These are phyloP conservation scores for Ichneumoninae sp. DNA, from an alignment of 2,888 invertebrate genomes.

Conservation along the genomic window DNA sequence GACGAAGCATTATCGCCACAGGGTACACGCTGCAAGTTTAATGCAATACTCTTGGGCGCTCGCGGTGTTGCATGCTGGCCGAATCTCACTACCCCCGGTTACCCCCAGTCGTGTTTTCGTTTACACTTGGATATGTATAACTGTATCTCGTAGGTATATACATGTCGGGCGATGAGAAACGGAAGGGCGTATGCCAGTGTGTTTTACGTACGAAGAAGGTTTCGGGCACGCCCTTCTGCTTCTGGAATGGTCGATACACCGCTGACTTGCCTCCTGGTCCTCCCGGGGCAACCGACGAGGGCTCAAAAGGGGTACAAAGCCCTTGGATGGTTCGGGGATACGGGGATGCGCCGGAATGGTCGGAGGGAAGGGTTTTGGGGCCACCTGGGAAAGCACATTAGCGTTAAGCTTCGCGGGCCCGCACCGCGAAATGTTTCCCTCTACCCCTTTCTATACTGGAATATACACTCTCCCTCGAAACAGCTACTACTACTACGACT, in stretches of 20 bases:
- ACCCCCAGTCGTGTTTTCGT: conserved; percentile 50
- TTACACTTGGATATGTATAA: conserved; percentile 43
- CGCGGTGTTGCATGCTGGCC: conserved; percentile 10
- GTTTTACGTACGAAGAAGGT: background rate
- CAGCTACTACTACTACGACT: conserved; percentile 1
- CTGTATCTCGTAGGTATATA: conserved; percentile 20
- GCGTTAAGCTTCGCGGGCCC: conserved; percentile 68
- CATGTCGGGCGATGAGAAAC: conserved; percentile 25
- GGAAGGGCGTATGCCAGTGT: background rate
- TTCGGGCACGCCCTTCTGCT: background rate
- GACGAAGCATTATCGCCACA: conserved; percentile 69
- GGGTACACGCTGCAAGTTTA: conserved; percentile 72
- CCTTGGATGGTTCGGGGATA: conserved; percentile 52
- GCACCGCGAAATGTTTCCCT: conserved; percentile 52
- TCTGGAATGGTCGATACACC: background rate
- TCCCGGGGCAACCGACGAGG: conserved; percentile 52
- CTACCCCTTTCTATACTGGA: conserved; percentile 29
- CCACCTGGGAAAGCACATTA: conserved; percentile 71
- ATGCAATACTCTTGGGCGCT: conserved; percentile 68
- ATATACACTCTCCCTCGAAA: conserved; percentile 14
- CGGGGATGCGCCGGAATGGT: conserved; percentile 45
- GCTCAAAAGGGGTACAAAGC: conserved; percentile 17
- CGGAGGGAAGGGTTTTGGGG: conserved; percentile 61
- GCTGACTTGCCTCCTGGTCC: conserved; percentile 43
- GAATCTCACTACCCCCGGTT: conserved; percentile 46